Evolutionary conservation across 2,888 invertebrate species (phyloP).

Genomic region (Lissonota sp.): DNA sequence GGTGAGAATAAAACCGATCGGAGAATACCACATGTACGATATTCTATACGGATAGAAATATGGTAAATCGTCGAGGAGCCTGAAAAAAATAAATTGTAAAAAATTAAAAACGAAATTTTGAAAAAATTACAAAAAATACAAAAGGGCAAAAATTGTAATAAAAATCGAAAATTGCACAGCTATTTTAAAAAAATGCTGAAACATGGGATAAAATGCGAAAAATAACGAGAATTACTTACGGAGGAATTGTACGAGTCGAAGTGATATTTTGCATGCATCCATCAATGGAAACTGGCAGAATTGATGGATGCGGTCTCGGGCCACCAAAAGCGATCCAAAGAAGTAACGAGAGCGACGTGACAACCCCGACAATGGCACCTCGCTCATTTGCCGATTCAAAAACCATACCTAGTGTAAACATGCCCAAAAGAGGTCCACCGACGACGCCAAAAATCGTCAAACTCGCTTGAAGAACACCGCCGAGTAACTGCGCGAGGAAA

Average conservation of each 20-base stretch:
- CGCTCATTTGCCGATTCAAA: conserved; percentile 89
- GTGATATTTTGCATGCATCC: conserved; percentile 84
- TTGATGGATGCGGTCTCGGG: conserved; percentile 87
- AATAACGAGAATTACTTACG: conserved; percentile 36
- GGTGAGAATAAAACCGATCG: conserved; percentile 90
- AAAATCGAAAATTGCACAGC: not conserved
- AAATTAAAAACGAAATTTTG: not conserved
- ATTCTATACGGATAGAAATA: conserved; percentile 78
- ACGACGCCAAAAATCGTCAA: conserved; percentile 94
- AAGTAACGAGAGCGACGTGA: conserved; percentile 88
- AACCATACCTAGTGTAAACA: conserved; percentile 95
- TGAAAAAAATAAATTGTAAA: conserved; percentile 57
- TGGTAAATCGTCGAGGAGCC: conserved; percentile 60
- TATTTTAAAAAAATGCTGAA: too few relatives aligned
- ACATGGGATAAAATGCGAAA: too few relatives aligned
- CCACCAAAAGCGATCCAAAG: conserved; percentile 95
- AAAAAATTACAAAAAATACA: not conserved
- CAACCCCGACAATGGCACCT: conserved; percentile 89
- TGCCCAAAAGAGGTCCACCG: conserved; percentile 93
- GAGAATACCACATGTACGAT: conserved; percentile 94
- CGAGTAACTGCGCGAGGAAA: conserved; percentile 92
- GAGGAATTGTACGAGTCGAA: not conserved
- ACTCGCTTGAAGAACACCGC: conserved; percentile 94
- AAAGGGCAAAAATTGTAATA: not conserved
- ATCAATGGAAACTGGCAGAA: conserved; percentile 86